phyloP scores from a whole-genome alignment of 2,797 vertebrate species.

The Chrosomus eos region DNA sequence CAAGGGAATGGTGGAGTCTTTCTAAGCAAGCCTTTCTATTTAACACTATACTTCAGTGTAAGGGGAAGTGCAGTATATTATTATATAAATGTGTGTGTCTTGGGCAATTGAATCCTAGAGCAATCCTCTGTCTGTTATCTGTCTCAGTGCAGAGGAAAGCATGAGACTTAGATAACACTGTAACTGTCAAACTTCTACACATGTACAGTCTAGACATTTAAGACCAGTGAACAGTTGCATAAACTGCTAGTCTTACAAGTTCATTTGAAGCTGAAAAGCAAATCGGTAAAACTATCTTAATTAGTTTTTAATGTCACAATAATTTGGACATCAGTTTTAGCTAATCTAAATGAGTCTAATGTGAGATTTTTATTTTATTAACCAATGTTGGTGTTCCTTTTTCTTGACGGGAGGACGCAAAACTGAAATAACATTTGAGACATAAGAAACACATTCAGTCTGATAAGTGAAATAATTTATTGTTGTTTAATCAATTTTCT shows the following conservation, averaged over 20 bases:
- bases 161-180: conserved; percentile 15
- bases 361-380: conserved; percentile 1
- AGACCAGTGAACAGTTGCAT: neutral
- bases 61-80: neutral
- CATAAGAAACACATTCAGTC: neutral
- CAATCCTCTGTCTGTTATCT: conserved; percentile 34
- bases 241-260: neutral
- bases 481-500: neutral
- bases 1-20: neutral
- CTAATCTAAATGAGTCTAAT: neutral
- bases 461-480: conserved; percentile 2
- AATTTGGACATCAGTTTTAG: neutral
- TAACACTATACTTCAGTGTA: neutral
- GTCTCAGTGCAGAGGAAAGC: neutral
- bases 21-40: neutral
- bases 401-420: neutral
- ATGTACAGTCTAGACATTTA: neutral
- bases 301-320: neutral
- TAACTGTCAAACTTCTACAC: conserved; percentile 11
- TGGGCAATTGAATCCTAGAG: neutral
- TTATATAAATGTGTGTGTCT: neutral
- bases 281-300: neutral
- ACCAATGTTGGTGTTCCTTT: neutral
- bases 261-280: neutral
- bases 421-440: neutral